Base-by-base conservation (phyloP, 1,140 invertebrate species). In the Ruditapes philippinarum region DNA sequence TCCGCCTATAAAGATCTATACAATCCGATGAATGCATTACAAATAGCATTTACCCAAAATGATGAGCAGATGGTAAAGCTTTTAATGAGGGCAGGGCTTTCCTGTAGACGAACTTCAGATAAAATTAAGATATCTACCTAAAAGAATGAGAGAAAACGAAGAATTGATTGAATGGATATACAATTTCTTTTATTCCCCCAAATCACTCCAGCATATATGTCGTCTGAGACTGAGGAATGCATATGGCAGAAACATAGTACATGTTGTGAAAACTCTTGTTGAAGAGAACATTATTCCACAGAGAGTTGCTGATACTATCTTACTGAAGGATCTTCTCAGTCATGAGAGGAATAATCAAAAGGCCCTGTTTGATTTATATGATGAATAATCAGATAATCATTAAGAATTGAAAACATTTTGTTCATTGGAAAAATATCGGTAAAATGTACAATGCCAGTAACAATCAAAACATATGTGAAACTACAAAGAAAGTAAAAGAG, bases 61-160 rank as follows among this genome's bases (percentile, higher is more conserved):
- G 36, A 89, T 76, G 65, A 49, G 9, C 25, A 82, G n/a, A 82
- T 89, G 68, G 49, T 89, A 22, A 81, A 83, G 33, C 51, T 89
- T 1, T 40, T 89, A 0, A n/a, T 82, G 25, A 25, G 42, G 36
- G 65, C n/a, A 33, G 87, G n/a, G 87, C n/a, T 73, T 57, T 57
- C 79, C 78, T 3, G 33, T 81, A 12, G 42, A 68, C 0, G 76
- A 73, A 54, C 11, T 11, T 14, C 11, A 62, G 19, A 65, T 88
- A 14, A 14, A 42, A 25, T 28, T 57, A 33, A 60, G 22, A 7
- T 0, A 31, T 4, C 70, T 86, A 0, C 76, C 79, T 0, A 17
- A 36, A 19, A n/a, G 17, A 11, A 40, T 89, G 17, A 38, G 33
- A n/a, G 38, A 74, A 11, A 57, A 83, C 49, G 87, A 73, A 38